These are phyloP conservation scores for Tauraco erythrolophus DNA, from an alignment of 2,113 vertebrate species.

Conservation along the genomic window DNA sequence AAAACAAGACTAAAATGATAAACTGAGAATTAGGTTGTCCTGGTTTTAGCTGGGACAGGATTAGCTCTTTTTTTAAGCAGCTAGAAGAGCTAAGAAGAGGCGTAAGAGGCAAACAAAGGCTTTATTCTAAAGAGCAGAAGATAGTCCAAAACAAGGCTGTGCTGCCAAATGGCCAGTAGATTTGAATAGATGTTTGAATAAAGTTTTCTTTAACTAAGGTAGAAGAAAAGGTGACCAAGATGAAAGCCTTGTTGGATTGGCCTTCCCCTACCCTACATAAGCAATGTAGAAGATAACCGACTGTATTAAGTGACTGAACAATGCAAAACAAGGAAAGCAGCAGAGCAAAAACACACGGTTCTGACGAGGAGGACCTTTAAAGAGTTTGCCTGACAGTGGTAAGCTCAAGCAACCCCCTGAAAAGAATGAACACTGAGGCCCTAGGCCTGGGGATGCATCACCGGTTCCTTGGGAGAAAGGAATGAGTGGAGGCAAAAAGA, in stretches of 20 bases:
- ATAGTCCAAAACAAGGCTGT: neutral
- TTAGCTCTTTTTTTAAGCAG: too few species aligned
- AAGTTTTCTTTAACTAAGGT: neutral
- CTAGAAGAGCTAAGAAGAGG: neutral
- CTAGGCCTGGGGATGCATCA: neutral
- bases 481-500: neutral
- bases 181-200: neutral
- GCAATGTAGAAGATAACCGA: neutral
- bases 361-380: neutral
- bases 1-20: neutral
- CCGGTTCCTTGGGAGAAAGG: neutral
- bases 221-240: neutral
- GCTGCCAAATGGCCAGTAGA: neutral
- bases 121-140: neutral
- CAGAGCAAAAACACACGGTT: neutral
- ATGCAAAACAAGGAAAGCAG: neutral
- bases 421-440: neutral
- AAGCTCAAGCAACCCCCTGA: neutral
- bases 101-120: neutral
- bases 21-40: neutral
- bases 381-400: neutral
- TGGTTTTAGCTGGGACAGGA: too few species aligned
- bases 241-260: neutral
- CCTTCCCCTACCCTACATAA: neutral
- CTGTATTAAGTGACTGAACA: neutral